Percentiles rank a stretch among this genome's conserved stretches.
Conservation (phyloP, 1,140 invertebrate genomes). For the Hylaeus volcanicus region DNA sequence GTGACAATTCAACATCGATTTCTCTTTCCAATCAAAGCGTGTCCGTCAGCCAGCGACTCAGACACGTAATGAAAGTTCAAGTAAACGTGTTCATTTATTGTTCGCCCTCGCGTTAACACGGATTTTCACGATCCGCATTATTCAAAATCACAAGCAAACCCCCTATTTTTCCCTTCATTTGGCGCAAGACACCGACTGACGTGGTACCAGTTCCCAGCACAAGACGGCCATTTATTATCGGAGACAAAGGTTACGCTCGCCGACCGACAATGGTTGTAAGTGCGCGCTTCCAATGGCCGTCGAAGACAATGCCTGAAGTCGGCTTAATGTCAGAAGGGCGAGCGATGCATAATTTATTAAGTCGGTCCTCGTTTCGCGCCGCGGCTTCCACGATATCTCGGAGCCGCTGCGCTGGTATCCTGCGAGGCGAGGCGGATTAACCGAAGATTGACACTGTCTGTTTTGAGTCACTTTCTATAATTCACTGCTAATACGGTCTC, state of each 20-base stretch:
- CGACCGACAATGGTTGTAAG: constrained; percentile 64
- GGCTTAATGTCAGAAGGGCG: constrained; percentile 73
- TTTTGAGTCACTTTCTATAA: background rate
- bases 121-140: constrained; percentile 45
- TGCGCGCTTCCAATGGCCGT: constrained; percentile 66
- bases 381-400: constrained; percentile 44
- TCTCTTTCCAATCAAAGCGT: background rate
- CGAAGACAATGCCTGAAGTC: constrained; percentile 71
- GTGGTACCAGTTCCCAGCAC: constrained; percentile 59
- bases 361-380: constrained; percentile 50
- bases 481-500: background rate
- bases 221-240: constrained; percentile 71
- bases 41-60: background rate
- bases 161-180: constrained; percentile 19
- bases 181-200: constrained; percentile 16
- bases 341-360: constrained; percentile 74
- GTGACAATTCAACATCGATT: background rate
- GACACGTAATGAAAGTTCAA: constrained; percentile 3
- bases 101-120: constrained; percentile 22
- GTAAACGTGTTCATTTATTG: constrained; percentile 22
- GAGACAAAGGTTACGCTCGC: constrained; percentile 71
- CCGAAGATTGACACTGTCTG: background rate
- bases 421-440: constrained; percentile 20
- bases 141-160: constrained; percentile 38
- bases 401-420: background rate